Conservation (phyloP, 2,888 invertebrate genomes). For the Dendrolimus houi region DNA sequence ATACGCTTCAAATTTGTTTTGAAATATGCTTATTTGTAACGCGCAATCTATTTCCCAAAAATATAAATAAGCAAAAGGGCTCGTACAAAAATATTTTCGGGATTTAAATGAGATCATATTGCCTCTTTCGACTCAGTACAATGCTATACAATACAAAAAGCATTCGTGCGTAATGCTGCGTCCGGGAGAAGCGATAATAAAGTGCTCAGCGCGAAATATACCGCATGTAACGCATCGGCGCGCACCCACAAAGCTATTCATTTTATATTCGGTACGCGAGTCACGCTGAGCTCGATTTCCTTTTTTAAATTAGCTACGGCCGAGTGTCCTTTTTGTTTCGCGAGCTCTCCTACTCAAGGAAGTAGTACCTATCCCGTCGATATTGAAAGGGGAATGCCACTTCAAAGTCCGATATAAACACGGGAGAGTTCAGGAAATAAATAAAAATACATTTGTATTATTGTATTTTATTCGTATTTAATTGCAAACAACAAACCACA, state of each 20-base stretch:
- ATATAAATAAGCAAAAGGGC: too few species aligned
- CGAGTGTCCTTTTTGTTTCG: conserved; percentile 70
- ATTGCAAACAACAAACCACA: too few species aligned
- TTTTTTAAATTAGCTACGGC: conserved; percentile 73
- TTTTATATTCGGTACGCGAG: conserved; percentile 55
- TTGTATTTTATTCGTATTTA: neutral
- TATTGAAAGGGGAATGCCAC: conserved; percentile 34
- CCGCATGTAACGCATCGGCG: conserved; percentile 56
- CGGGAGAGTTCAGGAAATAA: neutral
- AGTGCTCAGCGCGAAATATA: conserved; percentile 53
- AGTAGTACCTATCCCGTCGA: conserved; percentile 29
- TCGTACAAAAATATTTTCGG: too few species aligned
- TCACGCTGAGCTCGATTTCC: conserved; percentile 61
- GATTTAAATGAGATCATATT: conserved; percentile 5
- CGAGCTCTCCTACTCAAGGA: conserved; percentile 31
- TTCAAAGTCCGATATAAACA: conserved; percentile 34
- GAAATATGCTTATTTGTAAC: too few species aligned
- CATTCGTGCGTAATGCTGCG: conserved; percentile 27
- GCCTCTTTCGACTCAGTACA: neutral
- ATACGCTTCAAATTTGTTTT: too few species aligned
- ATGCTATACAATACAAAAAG: conserved; percentile 22
- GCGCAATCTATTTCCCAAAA: too few species aligned
- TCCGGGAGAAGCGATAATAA: conserved; percentile 40
- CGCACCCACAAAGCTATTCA: conserved; percentile 65
- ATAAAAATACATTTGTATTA: neutral